phyloP scores from a whole-genome alignment of 2,888 invertebrate genomes.

The Epinotia nisella region DNA sequence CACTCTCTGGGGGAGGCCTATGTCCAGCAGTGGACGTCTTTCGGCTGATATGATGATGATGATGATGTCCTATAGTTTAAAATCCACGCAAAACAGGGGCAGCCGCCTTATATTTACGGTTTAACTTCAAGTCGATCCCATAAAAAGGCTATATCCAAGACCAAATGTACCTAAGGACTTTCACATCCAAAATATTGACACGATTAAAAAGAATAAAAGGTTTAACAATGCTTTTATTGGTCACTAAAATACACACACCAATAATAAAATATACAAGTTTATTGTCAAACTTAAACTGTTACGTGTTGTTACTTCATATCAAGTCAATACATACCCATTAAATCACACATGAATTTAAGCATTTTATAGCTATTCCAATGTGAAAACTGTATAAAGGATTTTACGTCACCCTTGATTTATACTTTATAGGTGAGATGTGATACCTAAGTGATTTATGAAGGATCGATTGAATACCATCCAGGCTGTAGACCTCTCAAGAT shows the following conservation, averaged over 20 bases:
- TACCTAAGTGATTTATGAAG: slow-evolving; percentile 76
- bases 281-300: slow-evolving; percentile 38
- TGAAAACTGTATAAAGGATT: slow-evolving; percentile 84
- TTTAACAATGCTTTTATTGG: slow-evolving; percentile 36
- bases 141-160: slow-evolving; percentile 5
- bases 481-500: slow-evolving; percentile 53
- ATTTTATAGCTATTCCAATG: slow-evolving; percentile 80
- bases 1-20: too few relatives aligned
- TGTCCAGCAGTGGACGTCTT: too few relatives aligned
- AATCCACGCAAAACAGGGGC: neutral
- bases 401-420: slow-evolving; percentile 81
- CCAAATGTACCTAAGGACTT: slow-evolving; percentile 16
- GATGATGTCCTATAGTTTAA: too few relatives aligned
- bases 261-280: slow-evolving; percentile 37
- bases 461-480: slow-evolving; percentile 75
- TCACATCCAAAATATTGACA: slow-evolving; percentile 15
- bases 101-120: neutral
- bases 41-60: too few relatives aligned
- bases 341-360: slow-evolving; percentile 81
- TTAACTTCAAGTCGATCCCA: neutral
- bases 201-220: slow-evolving; percentile 26
- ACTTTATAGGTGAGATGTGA: slow-evolving; percentile 81
- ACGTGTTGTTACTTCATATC: slow-evolving; percentile 59
- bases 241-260: slow-evolving; percentile 38
- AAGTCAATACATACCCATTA: slow-evolving; percentile 63